Conservation (phyloP, 2,888 invertebrate species). For the Xiphydria camelus region DNA sequence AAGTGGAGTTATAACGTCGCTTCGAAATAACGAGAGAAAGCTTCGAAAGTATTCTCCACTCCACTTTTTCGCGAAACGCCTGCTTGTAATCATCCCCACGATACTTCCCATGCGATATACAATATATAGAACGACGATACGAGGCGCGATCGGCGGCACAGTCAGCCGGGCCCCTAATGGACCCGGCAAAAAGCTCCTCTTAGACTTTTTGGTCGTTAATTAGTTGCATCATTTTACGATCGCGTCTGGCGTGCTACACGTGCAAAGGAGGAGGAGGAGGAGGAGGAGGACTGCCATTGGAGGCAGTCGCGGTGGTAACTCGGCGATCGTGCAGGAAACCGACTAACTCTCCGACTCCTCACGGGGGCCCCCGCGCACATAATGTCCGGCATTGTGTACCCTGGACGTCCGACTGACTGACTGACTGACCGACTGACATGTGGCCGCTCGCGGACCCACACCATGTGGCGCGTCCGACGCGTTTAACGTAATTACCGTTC, state of each 20-base stretch:
- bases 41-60: no score
- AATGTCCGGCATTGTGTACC: slow-evolving; percentile 28
- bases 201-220: slow-evolving; percentile 39
- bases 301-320: no score
- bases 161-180: slow-evolving; percentile 7
- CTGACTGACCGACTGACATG: slow-evolving; percentile 20
- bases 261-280: slow-evolving; percentile 12
- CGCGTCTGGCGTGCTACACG: slow-evolving; percentile 23
- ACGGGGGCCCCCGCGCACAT: slow-evolving; percentile 23
- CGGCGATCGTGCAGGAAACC: no score
- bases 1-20: no score
- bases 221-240: slow-evolving; percentile 45
- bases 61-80: no score
- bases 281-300: no score
- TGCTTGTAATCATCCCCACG: no score
- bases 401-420: slow-evolving; percentile 17
- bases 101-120: no score
- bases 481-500: slow-evolving; percentile 36
- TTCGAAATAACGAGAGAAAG: no score
- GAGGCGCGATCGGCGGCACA: not conserved
- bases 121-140: slow-evolving; percentile 3
- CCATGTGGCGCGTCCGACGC: slow-evolving; percentile 26
- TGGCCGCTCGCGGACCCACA: slow-evolving; percentile 18
- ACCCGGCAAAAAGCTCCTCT: slow-evolving; percentile 21
- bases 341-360: not conserved